A percentile compares a stretch with the other conserved stretches of the same genome.
phyloP scores from a whole-genome alignment of 2,888 invertebrate genomes.

The Calliphora vomitoria region DNA sequence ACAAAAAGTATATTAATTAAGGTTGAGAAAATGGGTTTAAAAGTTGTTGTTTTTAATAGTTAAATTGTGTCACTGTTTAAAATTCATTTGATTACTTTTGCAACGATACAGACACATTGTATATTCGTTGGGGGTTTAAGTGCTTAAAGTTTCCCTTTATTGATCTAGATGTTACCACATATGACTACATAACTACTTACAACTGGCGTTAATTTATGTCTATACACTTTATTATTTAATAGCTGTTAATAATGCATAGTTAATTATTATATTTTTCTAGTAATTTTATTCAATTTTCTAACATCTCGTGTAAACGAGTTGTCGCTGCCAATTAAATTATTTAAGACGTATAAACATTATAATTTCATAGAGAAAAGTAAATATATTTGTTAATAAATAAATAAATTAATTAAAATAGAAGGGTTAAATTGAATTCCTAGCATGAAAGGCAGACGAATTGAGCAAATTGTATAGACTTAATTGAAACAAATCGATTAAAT shows the following conservation, averaged over 20 bases:
- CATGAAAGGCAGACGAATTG: slow-evolving; percentile 5
- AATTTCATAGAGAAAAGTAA: slow-evolving; percentile 22
- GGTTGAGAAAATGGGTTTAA: too few species aligned
- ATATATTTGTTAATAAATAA: background rate
- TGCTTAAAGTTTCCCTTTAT: slow-evolving; percentile 32
- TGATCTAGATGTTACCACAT: slow-evolving; percentile 33
- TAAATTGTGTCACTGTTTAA: too few species aligned
- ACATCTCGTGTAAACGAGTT: slow-evolving; percentile 41
- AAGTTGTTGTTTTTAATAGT: too few species aligned
- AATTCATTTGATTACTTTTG: too few species aligned
- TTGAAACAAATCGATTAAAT: background rate
- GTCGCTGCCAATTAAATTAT: slow-evolving; percentile 47
- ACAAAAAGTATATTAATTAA: too few species aligned
- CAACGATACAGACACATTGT: too few species aligned
- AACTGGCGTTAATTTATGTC: slow-evolving; percentile 61
- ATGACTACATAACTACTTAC: background rate
- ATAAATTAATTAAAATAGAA: slow-evolving; percentile 5
- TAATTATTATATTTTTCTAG: slow-evolving; percentile 49
- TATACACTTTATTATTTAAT: slow-evolving; percentile 53
- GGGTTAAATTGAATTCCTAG: slow-evolving; percentile 26
- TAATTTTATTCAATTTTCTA: slow-evolving; percentile 33
- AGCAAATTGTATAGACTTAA: background rate
- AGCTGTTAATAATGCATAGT: slow-evolving; percentile 51
- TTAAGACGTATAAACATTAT: slow-evolving; percentile 10
- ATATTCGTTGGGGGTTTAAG: background rate